Evolutionary conservation across 1,140 invertebrate genomes (phyloP).

Genomic region (Latrodectus geometricus): DNA sequence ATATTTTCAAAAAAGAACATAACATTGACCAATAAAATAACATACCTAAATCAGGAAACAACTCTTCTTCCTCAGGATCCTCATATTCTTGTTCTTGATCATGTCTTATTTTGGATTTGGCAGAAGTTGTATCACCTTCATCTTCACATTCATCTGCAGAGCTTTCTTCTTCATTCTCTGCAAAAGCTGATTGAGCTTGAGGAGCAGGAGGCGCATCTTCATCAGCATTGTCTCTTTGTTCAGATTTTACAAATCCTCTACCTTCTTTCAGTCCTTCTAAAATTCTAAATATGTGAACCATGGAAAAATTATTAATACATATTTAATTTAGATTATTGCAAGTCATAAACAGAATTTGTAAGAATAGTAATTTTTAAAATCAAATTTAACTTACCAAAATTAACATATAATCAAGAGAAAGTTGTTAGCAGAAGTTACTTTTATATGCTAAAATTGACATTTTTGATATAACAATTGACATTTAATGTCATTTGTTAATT

Average conservation of each 20-base stretch:
- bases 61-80: conserved; percentile 82
- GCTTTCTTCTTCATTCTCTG: conserved; percentile 71
- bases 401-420: too few species aligned
- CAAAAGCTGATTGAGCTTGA: conserved; percentile 61
- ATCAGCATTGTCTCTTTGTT: conserved; percentile 67
- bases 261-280: neutral
- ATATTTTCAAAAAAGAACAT: neutral
- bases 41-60: conserved; percentile 32
- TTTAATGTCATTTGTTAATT: too few species aligned
- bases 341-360: too few species aligned
- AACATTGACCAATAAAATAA: neutral
- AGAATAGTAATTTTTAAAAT: too few species aligned
- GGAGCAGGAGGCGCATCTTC: conserved; percentile 62
- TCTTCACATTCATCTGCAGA: conserved; percentile 74
- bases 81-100: conserved; percentile 81
- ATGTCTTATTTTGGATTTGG: conserved; percentile 73
- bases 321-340: too few species aligned
- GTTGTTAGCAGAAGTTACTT: too few species aligned
- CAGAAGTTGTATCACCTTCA: conserved; percentile 75
- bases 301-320: too few species aligned
- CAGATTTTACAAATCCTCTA: conserved; percentile 13
- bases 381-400: too few species aligned
- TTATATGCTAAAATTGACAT: too few species aligned
- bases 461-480: too few species aligned
- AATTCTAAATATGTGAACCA: neutral